Conservation (phyloP, 1,140 invertebrate species). For the Heterodera schachtii region DNA sequence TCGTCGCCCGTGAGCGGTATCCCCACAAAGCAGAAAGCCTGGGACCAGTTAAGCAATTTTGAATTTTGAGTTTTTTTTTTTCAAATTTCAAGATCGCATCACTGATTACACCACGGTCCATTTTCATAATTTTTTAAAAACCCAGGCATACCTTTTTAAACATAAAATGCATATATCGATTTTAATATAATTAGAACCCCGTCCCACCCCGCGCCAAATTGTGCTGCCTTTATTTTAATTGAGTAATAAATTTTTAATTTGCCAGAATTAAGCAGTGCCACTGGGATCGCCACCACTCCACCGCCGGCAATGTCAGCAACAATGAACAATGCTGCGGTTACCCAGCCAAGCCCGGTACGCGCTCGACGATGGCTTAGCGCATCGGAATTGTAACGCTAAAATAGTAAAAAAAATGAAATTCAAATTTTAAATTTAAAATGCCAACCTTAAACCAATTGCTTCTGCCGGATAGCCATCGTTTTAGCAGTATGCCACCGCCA, state of each 20-base stretch:
- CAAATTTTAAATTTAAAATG: background rate
- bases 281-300: slow-evolving; percentile 51
- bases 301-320: slow-evolving; percentile 56
- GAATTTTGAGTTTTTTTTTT: too few relatives aligned
- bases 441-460: background rate
- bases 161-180: too few relatives aligned
- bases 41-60: too few relatives aligned
- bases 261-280: slow-evolving; percentile 52
- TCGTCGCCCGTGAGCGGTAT: too few relatives aligned
- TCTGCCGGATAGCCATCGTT: background rate
- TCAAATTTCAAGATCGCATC: too few relatives aligned
- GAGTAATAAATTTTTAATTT: slow-evolving; percentile 7
- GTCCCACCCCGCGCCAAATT: too few relatives aligned
- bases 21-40: too few relatives aligned
- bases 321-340: slow-evolving; percentile 46
- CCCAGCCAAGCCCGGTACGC: slow-evolving; percentile 40
- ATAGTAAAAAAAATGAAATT: background rate
- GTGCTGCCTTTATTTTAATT: too few relatives aligned
- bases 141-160: too few relatives aligned
- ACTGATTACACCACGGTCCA: too few relatives aligned
- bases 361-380: slow-evolving; percentile 11
- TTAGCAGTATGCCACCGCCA: background rate
- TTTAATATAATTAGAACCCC: too few relatives aligned
- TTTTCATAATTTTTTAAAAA: too few relatives aligned
- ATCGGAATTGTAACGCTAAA: slow-evolving; percentile 14